Base-by-base conservation (phyloP, 2,888 invertebrate genomes). In the Drosophila longiperda region DNA sequence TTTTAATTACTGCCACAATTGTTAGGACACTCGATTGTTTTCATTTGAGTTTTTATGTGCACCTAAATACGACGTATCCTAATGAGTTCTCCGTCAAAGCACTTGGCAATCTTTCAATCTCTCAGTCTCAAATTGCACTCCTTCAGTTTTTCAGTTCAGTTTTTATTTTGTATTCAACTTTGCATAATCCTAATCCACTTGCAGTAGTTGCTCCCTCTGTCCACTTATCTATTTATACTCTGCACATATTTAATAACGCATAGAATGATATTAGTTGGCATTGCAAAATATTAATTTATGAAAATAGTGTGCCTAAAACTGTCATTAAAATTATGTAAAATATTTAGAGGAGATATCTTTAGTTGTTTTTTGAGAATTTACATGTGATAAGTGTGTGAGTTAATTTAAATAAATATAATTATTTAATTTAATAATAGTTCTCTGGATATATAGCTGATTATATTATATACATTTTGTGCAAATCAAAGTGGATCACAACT, bases 121-220 rank as follows among this genome's bases (percentile, higher is more conserved):
- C 29, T 66, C 29, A 29, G 62, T 32, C 62, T 29, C 34, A 32
- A 48, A 66, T 72, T 66, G 66, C 48, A 66, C 52, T 52, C 20
- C 36, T 17, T 45, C 33, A 2, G 26, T 2, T 23, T 23, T 23
- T 23, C 23, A 23, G 29, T 38, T 38, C 33, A 20, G 33, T 36
- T 49, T 49, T 70, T 34, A 38, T 45, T 68, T 45, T 68, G 50
- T 61, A 53, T 64, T 58, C 38, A 64, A 69, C 64, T 69, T 73
- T 70, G 70, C 82, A 78, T 82, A 73, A 70, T 60, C 74, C 54
- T 67, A 68, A 77, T 72, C 61, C 64, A 42, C 34, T 8, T 26
- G 26, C 54, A 36, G 23, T 38, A 36, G 23, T 38, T 38, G 38
- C 17, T 42, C 40, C 12, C 12, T 15, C n/a, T 49, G 9, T 6